Evolutionary conservation across 2,888 invertebrate species (phyloP).

Genomic region (Leptinotarsa rubiginosa): DNA sequence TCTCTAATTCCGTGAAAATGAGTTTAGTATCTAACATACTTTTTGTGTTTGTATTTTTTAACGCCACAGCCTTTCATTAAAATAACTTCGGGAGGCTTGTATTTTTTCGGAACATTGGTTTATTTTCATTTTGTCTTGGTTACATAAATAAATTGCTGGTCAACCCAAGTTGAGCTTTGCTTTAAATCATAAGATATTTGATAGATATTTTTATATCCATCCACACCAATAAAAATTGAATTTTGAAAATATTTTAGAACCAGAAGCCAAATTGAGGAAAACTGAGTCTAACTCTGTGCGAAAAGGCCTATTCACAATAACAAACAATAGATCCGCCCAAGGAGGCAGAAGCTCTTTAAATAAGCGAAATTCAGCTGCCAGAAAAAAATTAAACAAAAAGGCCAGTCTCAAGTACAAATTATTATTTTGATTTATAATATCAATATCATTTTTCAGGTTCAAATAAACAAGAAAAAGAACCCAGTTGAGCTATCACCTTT

Average conservation of each 20-base stretch:
- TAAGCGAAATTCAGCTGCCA: conserved; percentile 21
- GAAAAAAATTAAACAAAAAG: conserved; percentile 23
- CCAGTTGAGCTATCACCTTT: conserved; percentile 30
- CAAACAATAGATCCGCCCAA: conserved; percentile 4
- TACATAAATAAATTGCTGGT: no score
- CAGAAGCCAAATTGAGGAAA: conserved; percentile 29
- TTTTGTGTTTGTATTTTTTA: no score
- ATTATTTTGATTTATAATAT: background rate
- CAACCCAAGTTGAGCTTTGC: no score
- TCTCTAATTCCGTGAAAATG: no score
- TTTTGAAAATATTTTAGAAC: conserved; percentile 17
- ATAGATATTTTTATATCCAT: background rate
- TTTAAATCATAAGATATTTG: no score
- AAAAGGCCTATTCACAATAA: conserved; percentile 32
- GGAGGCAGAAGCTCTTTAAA: conserved; percentile 10
- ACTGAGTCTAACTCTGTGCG: conserved; percentile 31
- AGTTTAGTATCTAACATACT: no score
- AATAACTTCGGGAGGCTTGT: no score
- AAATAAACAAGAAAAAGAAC: conserved; percentile 16
- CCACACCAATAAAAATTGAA: background rate
- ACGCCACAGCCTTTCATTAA: no score
- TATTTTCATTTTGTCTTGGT: no score
- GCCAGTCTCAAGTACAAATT: no score
- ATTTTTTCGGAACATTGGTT: no score
- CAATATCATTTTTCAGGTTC: conserved; percentile 17